A percentile compares a stretch with the other conserved stretches of the same genome.
Conservation (phyloP, 2,113 vertebrate species). For the Chamaea fasciata region DNA sequence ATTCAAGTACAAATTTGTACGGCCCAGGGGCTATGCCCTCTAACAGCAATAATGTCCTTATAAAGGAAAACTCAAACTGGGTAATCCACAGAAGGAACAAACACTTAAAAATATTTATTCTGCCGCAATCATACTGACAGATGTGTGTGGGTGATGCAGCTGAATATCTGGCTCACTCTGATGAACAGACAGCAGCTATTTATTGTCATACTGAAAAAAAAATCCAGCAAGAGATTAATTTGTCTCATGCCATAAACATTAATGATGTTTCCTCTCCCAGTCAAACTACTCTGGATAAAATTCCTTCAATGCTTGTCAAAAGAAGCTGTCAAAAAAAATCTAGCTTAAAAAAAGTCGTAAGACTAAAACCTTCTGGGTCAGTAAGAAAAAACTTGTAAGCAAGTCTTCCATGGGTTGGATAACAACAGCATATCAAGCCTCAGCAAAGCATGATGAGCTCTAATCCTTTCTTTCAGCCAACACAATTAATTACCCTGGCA, state of each 20-base stretch:
- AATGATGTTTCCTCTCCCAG: background rate
- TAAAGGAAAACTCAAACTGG: background rate
- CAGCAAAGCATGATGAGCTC: background rate
- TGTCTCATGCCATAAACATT: background rate
- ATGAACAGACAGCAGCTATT: background rate
- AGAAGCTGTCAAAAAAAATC: background rate
- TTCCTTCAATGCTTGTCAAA: background rate
- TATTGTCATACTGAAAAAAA: background rate
- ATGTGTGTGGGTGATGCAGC: background rate
- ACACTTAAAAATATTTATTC: slow-evolving; percentile 19
- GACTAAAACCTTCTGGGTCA: background rate
- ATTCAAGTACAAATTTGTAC: background rate
- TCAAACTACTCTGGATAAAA: background rate
- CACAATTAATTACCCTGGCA: background rate
- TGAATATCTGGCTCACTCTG: background rate
- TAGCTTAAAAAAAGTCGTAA: background rate
- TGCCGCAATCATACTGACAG: background rate
- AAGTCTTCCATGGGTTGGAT: background rate
- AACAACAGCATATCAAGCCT: background rate
- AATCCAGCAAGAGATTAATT: background rate
- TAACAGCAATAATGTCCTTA: background rate
- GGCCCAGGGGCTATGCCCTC: background rate
- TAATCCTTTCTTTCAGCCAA: background rate
- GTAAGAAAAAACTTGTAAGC: background rate
- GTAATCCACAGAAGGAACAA: background rate